Evolutionary conservation across 2,888 invertebrate species (phyloP).

Genomic region (Drosophila limbata): DNA sequence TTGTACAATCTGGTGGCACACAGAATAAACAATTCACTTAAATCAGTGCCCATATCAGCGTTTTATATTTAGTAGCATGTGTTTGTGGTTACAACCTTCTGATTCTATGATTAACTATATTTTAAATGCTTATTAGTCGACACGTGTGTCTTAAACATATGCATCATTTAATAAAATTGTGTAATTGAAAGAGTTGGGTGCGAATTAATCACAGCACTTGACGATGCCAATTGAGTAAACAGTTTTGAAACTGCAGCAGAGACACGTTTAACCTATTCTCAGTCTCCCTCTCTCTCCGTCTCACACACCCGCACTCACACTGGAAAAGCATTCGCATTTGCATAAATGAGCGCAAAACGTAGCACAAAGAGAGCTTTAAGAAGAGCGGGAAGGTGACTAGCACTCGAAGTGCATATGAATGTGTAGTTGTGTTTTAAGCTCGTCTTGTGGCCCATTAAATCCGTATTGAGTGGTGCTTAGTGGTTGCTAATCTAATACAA

Average conservation of each 20-base stretch:
- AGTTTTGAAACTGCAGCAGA: slow-evolving; percentile 28
- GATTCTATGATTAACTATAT: slow-evolving; percentile 5
- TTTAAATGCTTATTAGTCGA: slow-evolving; percentile 11
- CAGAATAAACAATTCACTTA: slow-evolving; percentile 7
- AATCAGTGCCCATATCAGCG: slow-evolving; percentile 13
- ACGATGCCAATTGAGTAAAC: slow-evolving; percentile 40
- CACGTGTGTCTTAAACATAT: slow-evolving; percentile 29
- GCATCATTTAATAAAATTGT: slow-evolving; percentile 41
- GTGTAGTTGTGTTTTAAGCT: slow-evolving; percentile 28
- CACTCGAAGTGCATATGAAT: slow-evolving; percentile 12
- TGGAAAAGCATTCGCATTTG: slow-evolving; percentile 5
- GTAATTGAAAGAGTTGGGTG: slow-evolving; percentile 40
- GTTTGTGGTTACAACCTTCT: not conserved
- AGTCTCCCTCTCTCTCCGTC: not conserved
- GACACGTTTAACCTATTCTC: slow-evolving; percentile 28
- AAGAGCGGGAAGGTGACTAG: slow-evolving; percentile 7
- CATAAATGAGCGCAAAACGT: slow-evolving; percentile 14
- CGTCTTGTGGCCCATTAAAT: slow-evolving; percentile 22
- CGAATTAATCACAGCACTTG: slow-evolving; percentile 50
- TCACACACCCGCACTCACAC: not conserved
- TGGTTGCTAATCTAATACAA: slow-evolving; percentile 20
- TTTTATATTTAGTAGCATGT: not conserved
- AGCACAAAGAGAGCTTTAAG: not conserved
- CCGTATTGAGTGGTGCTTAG: slow-evolving; percentile 34
- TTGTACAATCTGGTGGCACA: slow-evolving; percentile 4